Evolutionary conservation across 1,140 invertebrate species (phyloP).

Genomic region (Bombus balteatus): DNA sequence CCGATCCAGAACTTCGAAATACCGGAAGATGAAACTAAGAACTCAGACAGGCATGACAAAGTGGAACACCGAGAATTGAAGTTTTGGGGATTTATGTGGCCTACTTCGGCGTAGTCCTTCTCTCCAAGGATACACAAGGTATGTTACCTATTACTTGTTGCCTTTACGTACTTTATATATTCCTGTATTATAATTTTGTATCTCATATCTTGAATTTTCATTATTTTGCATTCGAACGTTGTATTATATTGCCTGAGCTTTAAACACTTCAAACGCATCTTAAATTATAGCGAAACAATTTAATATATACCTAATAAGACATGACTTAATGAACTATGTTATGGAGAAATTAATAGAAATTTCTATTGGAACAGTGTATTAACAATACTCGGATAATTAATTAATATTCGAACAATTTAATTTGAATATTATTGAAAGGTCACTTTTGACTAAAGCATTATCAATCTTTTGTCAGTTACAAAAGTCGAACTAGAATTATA

Average conservation of each 20-base stretch:
- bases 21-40: constrained; percentile 56
- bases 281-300: too few species aligned
- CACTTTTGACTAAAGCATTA: not conserved
- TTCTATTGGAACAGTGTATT: not conserved
- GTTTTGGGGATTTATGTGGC: constrained; percentile 59
- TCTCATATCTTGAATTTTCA: not conserved
- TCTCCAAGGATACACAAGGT: constrained; percentile 56
- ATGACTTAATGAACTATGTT: not conserved
- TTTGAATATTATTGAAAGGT: not conserved
- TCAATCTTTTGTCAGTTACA: not conserved
- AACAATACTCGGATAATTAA: not conserved
- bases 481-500: not conserved
- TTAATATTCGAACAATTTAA: not conserved
- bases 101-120: constrained; percentile 55
- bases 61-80: constrained; percentile 54
- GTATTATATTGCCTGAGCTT: too few species aligned
- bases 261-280: too few species aligned
- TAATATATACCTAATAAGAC: not conserved
- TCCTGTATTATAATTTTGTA: not conserved
- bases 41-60: constrained; percentile 41
- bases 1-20: constrained; percentile 46
- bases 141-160: constrained; percentile 55
- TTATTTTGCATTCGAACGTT: not conserved
- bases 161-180: not conserved
- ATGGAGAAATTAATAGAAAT: not conserved